A percentile compares a stretch with the other conserved stretches of the same genome.
Conservation (phyloP, 2,888 invertebrate genomes). For the Metacarcinus magister region DNA sequence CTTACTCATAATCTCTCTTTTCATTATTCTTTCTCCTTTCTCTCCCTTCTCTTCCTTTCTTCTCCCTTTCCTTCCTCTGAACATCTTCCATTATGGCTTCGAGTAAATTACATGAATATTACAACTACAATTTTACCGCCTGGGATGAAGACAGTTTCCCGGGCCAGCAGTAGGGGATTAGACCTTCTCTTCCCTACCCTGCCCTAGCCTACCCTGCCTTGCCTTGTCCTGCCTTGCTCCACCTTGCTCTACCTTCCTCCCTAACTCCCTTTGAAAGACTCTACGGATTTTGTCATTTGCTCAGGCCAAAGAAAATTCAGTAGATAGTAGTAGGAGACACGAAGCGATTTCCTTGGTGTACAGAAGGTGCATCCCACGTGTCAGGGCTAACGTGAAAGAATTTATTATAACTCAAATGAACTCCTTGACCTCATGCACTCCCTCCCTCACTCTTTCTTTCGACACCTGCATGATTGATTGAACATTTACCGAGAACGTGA, state of each 20-base stretch:
- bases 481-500: too few species aligned
- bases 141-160: background rate
- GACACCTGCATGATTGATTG: too few species aligned
- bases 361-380: too few species aligned
- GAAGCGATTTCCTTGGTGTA: too few species aligned
- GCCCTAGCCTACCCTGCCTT: background rate
- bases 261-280: too few species aligned
- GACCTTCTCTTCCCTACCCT: background rate
- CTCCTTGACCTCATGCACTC: too few species aligned
- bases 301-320: too few species aligned
- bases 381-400: too few species aligned
- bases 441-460: too few species aligned
- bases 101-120: slow-evolving; percentile 18
- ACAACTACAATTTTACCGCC: background rate
- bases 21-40: background rate
- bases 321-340: too few species aligned
- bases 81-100: background rate
- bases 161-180: background rate
- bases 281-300: too few species aligned
- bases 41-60: background rate
- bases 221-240: background rate
- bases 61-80: background rate
- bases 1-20: background rate
- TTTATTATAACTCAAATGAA: too few species aligned
- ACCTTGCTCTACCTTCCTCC: background rate